Base-by-base conservation (phyloP, 1,140 invertebrate species). In the Hycleus cichorii region DNA sequence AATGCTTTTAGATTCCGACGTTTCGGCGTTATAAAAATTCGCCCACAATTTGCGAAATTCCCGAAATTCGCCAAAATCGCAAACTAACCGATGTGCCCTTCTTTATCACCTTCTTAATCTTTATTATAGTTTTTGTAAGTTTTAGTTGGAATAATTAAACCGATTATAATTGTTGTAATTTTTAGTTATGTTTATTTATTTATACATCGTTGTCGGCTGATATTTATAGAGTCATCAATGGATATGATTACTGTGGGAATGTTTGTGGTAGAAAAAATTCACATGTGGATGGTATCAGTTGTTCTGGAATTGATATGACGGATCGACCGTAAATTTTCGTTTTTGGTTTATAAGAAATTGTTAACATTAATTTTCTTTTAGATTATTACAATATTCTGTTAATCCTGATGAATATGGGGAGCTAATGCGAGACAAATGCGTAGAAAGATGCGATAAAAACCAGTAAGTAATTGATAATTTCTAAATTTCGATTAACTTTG, bases 231-330 rank as follows among this genome's bases (percentile, higher is more conserved):
- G 8, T 53, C 12, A 46, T 11, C 12, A 26, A 53, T 46, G 51
- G 51, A 26, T 53, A 53, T 46, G 51, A 53, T 12, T 3, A n/a
- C 0, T 53, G 51, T 53, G 51, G 51, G 4, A 53, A 53, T 32
- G 51, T 53, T n/a, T 53, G 51, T 32, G 51, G 51, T 32, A 25
- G 24, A 53, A 53, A 32, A 46, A 53, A 53, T 53, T 18, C 24
- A 24, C 25, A 10, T 32, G 25, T 45, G n/a, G 40, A 53, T 3
- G 43, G 42, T 3, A 12, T 53, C 18, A 6, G 11, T 1, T 53
- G 51, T 32, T 45, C 51, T 25, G 51, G 51, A 12, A 6, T 46
- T 26, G 51, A 53, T 32, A 45, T 53, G 51, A 38, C 51, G 7
- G 12, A 53, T 9, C 27, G 45, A 46, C 51, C 51, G 51, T 53